These are phyloP conservation scores for Enteromius thamalakanensis DNA, from an alignment of 2,797 vertebrate species.

Conservation along the genomic window DNA sequence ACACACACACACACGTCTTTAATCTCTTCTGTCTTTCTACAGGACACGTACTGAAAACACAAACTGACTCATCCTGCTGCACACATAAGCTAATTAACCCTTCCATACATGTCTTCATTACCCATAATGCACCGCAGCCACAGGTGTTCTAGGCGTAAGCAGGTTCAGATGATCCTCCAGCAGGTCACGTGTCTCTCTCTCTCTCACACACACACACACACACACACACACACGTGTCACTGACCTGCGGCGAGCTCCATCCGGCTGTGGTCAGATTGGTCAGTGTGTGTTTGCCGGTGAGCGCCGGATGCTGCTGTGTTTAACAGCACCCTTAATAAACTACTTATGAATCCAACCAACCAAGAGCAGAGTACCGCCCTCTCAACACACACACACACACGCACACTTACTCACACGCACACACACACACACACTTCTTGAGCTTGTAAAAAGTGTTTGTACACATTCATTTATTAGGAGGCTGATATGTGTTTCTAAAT, in stretches of 20 bases:
- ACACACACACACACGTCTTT: conserved; percentile 16
- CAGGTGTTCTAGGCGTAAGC: conserved; percentile 15
- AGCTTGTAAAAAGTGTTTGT: not conserved
- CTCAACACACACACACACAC: conserved; percentile 16
- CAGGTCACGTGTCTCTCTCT: conserved; percentile 3
- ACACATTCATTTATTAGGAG: not conserved
- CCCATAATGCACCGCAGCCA: conserved; percentile 34
- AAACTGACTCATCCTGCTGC: not conserved
- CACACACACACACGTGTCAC: conserved; percentile 18
- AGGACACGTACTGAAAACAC: conserved; percentile 3
- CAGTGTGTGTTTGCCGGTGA: not conserved
- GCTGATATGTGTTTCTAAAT: not conserved
- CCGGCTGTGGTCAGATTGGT: not conserved
- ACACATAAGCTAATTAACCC: conserved; percentile 41
- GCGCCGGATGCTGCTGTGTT: not conserved
- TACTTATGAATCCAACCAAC: conserved; percentile 42
- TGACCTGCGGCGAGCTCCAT: conserved; percentile 37
- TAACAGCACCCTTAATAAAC: conserved; percentile 5
- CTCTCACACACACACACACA: not conserved
- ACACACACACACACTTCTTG: not conserved
- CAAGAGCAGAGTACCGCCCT: conserved; percentile 31
- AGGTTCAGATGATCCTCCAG: not conserved
- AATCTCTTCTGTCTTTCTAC: not conserved
- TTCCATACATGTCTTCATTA: conserved; percentile 3
- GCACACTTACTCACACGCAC: no score